phyloP scores from a whole-genome alignment of 1,140 invertebrate genomes.

The Drosophila trapezifrons region DNA sequence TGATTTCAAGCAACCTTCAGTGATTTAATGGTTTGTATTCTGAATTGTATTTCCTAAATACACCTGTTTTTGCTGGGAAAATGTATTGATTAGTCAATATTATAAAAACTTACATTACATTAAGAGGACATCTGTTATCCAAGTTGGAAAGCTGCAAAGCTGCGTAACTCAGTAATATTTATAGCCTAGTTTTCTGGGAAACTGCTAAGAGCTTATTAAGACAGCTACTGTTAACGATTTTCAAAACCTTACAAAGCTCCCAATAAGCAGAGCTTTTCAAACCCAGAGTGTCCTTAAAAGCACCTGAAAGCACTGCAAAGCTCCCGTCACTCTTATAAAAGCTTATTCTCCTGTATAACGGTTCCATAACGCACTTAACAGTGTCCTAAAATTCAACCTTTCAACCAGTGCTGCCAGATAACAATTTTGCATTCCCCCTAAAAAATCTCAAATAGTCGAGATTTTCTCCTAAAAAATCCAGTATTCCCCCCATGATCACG shows the following conservation, averaged over 20 bases:
- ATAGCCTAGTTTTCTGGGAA: background rate
- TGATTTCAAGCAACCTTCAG: no score
- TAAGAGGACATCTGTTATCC: slow-evolving; percentile 10
- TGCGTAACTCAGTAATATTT: no score
- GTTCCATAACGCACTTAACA: slow-evolving; percentile 9
- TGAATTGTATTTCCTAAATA: background rate
- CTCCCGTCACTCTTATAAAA: background rate
- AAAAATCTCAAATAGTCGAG: no score
- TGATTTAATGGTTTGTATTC: background rate
- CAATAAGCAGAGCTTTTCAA: background rate
- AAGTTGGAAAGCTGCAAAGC: background rate
- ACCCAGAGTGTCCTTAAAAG: background rate
- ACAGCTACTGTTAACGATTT: background rate
- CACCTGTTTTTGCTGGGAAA: background rate
- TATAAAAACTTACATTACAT: no score
- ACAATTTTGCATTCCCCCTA: no score
- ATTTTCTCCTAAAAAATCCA: no score
- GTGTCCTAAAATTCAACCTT: background rate
- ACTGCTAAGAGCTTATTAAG: background rate
- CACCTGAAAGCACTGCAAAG: background rate
- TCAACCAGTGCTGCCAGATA: no score
- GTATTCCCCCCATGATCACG: no score
- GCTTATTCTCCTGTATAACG: slow-evolving; percentile 3
- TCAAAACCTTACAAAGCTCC: background rate
- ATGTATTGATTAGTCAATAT: slow-evolving; percentile 1